phyloP scores from a whole-genome alignment of 1,140 invertebrate species.

The Proales similis region DNA sequence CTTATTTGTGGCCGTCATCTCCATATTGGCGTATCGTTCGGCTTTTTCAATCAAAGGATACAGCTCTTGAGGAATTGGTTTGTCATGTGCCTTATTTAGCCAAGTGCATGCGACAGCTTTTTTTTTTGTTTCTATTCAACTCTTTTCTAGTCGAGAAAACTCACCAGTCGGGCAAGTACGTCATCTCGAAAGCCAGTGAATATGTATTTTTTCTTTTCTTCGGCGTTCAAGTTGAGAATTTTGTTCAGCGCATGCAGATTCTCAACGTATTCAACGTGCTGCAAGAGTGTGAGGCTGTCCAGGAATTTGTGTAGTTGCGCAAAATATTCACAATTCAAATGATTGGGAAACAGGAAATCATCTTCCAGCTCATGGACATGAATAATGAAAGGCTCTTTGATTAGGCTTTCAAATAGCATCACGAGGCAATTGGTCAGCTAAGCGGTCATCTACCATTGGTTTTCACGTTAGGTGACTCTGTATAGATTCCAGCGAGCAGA shows the following conservation, averaged over 20 bases:
- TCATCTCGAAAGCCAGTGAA: constrained; percentile 23
- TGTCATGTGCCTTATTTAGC: constrained; percentile 2
- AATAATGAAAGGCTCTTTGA: constrained; percentile 30
- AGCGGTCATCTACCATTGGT: not conserved
- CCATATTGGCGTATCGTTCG: constrained; percentile 5
- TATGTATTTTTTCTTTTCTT: constrained; percentile 6
- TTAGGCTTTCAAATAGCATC: not conserved
- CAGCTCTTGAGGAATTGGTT: not conserved
- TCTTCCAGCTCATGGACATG: constrained; percentile 15
- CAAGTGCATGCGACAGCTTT: not conserved
- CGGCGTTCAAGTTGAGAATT: constrained; percentile 1
- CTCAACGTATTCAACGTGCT: no score
- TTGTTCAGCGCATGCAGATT: no score
- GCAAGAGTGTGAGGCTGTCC: no score
- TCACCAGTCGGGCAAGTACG: constrained; percentile 22
- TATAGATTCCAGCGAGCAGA: constrained; percentile 17
- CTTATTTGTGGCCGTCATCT: constrained; percentile 27
- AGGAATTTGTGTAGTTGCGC: not conserved
- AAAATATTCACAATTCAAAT: constrained; percentile 7
- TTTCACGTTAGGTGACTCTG: constrained; percentile 3
- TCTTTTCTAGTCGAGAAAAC: not conserved
- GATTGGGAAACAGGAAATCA: constrained; percentile 32
- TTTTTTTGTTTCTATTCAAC: not conserved
- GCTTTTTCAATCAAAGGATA: not conserved
- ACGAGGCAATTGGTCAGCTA: not conserved